A percentile compares a stretch with the other conserved stretches of the same genome.
phyloP scores from a whole-genome alignment of 1,140 invertebrate genomes.

The Chlorops oryzae region DNA sequence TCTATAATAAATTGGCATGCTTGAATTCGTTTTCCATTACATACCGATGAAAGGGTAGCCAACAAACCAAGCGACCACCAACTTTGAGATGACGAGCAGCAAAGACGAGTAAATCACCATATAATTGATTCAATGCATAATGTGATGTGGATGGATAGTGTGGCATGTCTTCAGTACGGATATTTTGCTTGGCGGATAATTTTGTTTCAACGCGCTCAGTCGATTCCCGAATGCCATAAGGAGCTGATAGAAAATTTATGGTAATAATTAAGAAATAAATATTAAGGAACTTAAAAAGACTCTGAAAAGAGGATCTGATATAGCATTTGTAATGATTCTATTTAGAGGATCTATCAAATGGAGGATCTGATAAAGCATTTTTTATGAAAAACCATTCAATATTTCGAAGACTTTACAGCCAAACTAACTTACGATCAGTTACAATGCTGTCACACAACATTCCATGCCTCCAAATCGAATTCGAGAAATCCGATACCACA shows the following conservation, averaged over 20 bases:
- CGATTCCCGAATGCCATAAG: constrained; percentile 90
- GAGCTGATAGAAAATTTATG: constrained; percentile 57
- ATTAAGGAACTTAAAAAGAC: too few relatives aligned
- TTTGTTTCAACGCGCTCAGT: constrained; percentile 75
- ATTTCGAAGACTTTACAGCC: too few relatives aligned
- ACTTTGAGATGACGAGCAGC: constrained; percentile 68
- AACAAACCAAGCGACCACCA: constrained; percentile 78
- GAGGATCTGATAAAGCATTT: background rate
- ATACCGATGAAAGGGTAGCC: constrained; percentile 83
- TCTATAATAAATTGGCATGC: too few relatives aligned
- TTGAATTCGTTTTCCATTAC: constrained; percentile 6
- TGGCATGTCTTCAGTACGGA: constrained; percentile 25
- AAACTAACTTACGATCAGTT: constrained; percentile 79
- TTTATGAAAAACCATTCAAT: background rate
- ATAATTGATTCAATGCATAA: constrained; percentile 75
- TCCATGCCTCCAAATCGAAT: constrained; percentile 66
- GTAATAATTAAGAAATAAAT: background rate
- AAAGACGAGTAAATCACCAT: constrained; percentile 77
- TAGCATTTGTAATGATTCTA: too few relatives aligned
- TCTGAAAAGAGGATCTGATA: too few relatives aligned
- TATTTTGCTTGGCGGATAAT: constrained; percentile 51
- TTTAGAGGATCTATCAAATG: too few relatives aligned
- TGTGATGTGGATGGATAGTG: constrained; percentile 74
- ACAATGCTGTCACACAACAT: constrained; percentile 80
- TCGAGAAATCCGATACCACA: constrained; percentile 82